Base-by-base conservation (phyloP, 2,113 vertebrate species). In the Vulpes vulpes region DNA sequence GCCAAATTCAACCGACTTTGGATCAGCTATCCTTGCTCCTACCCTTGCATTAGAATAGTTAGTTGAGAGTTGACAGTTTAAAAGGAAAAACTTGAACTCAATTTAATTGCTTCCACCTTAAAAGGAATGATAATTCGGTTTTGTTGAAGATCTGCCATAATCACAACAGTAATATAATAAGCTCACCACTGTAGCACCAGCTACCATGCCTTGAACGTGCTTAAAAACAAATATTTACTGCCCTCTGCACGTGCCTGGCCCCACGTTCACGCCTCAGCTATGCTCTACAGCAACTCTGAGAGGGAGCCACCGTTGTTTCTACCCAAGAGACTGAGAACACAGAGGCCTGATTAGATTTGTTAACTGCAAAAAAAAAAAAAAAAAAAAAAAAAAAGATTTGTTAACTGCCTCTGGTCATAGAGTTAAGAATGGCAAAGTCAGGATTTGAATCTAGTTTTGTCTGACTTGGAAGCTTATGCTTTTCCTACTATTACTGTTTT, bases 71-170 rank as follows among this genome's bases (percentile, higher is more conserved):
- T 49, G 81, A 87, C n/a, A 6, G 6, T 82, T 78, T 87, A 60
- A 74, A 87, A 84, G 53, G 67, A 81, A 94, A 94, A 95, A 71
- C 15, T 7, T 55, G 62, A 86, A 25, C 51, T 38, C 73, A 64
- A 19, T 79, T 82, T 15, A 74, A 83, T 20, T 17, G 35, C 53
- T 90, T 69, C 87, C 78, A 55, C 15, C 35, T 60, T 79, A 16
- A 69, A 35, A 43, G 73, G 25, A 89, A 35, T 0, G 0, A 11
- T 57, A 11, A 43, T 91, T 81, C 51, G 14, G 49, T 35, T 85
- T 55, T 69, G 30, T 43, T 74, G 62, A 82, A 1, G 22, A 12
- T 62, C 38, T 11, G 23, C 62, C 15, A 0, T 43, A 9, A 49
- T 15, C 57, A n/a, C 67, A 49, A 12, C 19, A 20, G 17, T 16